These are phyloP conservation scores for Quiscalus mexicanus DNA, from an alignment of 2,113 vertebrate genomes.

Conservation along the genomic window DNA sequence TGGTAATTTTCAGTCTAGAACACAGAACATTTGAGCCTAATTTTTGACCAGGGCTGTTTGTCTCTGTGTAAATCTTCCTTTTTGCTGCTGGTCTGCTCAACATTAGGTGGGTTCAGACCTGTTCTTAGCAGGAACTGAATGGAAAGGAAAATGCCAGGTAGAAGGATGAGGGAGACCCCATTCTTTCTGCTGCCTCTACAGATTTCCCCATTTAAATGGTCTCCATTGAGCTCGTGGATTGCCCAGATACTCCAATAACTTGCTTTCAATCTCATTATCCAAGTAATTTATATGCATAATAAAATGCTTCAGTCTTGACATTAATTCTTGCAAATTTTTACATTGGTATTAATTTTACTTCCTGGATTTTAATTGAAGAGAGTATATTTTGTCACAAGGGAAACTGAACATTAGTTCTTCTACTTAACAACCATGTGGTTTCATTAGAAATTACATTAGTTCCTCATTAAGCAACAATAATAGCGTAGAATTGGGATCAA, in stretches of 20 bases:
- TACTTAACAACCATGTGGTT: constrained; percentile 57
- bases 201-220: background rate
- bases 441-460: constrained; percentile 75
- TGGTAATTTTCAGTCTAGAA: background rate
- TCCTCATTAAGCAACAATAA: constrained; percentile 77
- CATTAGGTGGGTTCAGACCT: background rate
- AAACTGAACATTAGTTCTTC: constrained; percentile 63
- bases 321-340: constrained; percentile 47
- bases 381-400: constrained; percentile 55
- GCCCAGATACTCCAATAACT: background rate
- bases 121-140: background rate
- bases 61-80: background rate
- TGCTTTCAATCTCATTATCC: constrained; percentile 17
- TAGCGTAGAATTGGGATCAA: constrained; percentile 57
- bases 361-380: constrained; percentile 71
- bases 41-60: background rate
- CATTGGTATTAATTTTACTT: constrained; percentile 68
- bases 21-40: background rate
- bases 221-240: background rate
- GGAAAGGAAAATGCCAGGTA: background rate
- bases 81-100: background rate
- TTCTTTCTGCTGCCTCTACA: background rate
- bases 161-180: background rate
- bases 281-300: constrained; percentile 51
- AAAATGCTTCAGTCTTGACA: constrained; percentile 45